Base-by-base conservation (phyloP, 2,888 invertebrate genomes). In the Lasius platythorax region DNA sequence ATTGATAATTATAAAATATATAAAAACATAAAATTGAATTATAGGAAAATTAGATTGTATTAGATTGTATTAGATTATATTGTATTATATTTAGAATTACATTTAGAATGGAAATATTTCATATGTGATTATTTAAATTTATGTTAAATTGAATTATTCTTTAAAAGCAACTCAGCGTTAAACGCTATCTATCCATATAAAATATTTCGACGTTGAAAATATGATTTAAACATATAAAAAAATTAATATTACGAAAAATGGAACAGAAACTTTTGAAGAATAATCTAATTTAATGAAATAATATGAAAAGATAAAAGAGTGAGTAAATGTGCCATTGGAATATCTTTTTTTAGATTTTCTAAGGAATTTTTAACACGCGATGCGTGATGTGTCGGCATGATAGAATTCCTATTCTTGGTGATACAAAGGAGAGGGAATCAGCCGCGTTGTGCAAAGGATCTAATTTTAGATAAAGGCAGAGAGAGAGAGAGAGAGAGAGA, bases 351-450 rank as follows among this genome's bases (percentile, higher is more conserved):
- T 78, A 28, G 53, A 78, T 78, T 78, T 40, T 56, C 68, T 70
- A 43, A 78, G 50, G 40, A 70, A 78, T 78, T 68, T 78, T 78
- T 68, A 78, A 6, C 78, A 70, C 70, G 78, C 78, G 70, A 78
- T 70, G 40, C 72, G 37, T 64, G 76, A 68, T 50, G 53, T 46
- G 68, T 68, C 37, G 76, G 53, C 76, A 46, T 75, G 76, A 76
- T 78, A 68, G 70, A 78, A 78, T 78, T 78, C 40, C 56, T 78
- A 78, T 78, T 78, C 56, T 40, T 78, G 76, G 76, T 76, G 53
- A 70, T 78, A 78, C 78, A 78, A 78, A 78, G 30, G 23, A 76
- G 30, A 70, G 50, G 28, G 40, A 78, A 78, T 76, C 76, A 68
- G 56, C 72, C 56, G 8, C 53, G 40, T 78, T 70, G 78, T 56